Percentiles rank a stretch among this genome's conserved stretches.
phyloP scores from a whole-genome alignment of 2,797 vertebrate genomes.

The Hylomyscus alleni region DNA sequence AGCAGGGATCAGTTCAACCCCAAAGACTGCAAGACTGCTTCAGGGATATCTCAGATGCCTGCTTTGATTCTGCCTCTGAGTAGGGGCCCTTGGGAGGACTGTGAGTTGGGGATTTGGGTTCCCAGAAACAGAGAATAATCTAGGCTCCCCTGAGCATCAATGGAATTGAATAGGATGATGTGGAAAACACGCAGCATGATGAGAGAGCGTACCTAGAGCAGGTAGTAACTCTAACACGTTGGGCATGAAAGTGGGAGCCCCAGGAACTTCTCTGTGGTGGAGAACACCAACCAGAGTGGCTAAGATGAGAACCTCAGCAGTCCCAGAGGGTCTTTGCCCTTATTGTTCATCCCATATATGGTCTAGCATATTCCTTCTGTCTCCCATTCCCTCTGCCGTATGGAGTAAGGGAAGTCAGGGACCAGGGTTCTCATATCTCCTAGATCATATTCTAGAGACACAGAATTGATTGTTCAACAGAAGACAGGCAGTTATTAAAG shows the following conservation, averaged over 20 bases:
- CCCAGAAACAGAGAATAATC: neutral
- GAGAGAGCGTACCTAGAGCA: neutral
- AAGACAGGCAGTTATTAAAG: neutral
- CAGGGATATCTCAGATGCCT: neutral
- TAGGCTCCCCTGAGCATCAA: neutral
- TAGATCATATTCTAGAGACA: neutral
- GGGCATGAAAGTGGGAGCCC: accelerated
- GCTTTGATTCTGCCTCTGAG: neutral
- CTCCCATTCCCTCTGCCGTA: neutral
- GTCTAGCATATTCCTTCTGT: neutral
- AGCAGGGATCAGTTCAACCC: neutral
- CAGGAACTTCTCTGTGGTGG: neutral
- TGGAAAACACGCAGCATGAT: accelerated
- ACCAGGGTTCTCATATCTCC: neutral
- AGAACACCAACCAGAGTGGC: neutral
- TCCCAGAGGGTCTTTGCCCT: too few relatives aligned
- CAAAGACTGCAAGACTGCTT: neutral
- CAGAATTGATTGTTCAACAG: neutral
- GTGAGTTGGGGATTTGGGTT: neutral
- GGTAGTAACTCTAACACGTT: neutral
- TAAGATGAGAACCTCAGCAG: neutral
- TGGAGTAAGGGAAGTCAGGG: neutral
- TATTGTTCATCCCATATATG: accelerated
- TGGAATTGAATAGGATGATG: neutral
- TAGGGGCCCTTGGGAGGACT: neutral